These are phyloP conservation scores for Amia ocellicauda DNA, from an alignment of 2,113 vertebrate species.

Conservation along the genomic window DNA sequence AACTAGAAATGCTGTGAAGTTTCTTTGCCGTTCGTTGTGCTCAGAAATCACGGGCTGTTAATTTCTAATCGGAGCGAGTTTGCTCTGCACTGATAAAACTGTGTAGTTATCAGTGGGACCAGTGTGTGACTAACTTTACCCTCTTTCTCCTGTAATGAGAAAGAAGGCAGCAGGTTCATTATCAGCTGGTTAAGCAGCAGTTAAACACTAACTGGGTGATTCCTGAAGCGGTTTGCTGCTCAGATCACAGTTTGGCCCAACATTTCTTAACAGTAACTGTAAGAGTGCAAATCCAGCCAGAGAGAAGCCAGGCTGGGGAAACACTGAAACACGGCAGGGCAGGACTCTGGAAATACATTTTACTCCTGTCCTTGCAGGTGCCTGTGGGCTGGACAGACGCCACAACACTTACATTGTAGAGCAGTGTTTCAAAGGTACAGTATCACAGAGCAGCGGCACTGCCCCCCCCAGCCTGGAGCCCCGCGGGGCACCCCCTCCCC, in stretches of 20 bases:
- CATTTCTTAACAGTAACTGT: too few relatives aligned
- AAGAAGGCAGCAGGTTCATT: too few relatives aligned
- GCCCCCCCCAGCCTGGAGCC: background rate
- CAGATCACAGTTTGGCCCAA: too few relatives aligned
- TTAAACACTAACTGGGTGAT: too few relatives aligned
- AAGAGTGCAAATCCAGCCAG: background rate
- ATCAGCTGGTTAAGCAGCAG: background rate
- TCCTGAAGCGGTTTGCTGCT: too few relatives aligned
- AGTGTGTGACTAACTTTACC: background rate
- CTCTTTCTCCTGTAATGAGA: background rate
- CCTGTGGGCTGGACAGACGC: slow-evolving; percentile 79
- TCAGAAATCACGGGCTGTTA: too few relatives aligned
- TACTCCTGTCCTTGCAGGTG: slow-evolving; percentile 64
- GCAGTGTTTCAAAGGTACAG: slow-evolving; percentile 86
- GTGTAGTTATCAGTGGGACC: background rate
- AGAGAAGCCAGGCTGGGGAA: background rate
- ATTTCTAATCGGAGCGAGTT: background rate
- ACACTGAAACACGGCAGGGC: background rate
- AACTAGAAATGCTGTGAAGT: too few relatives aligned
- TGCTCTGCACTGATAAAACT: background rate
- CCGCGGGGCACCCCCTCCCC: background rate
- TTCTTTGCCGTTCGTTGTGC: too few relatives aligned
- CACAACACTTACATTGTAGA: slow-evolving; percentile 86
- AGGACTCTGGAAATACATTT: background rate
- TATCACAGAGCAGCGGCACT: slow-evolving; percentile 35